Conservation (phyloP, 2,113 vertebrate species). For the Harpagus bidentatus region DNA sequence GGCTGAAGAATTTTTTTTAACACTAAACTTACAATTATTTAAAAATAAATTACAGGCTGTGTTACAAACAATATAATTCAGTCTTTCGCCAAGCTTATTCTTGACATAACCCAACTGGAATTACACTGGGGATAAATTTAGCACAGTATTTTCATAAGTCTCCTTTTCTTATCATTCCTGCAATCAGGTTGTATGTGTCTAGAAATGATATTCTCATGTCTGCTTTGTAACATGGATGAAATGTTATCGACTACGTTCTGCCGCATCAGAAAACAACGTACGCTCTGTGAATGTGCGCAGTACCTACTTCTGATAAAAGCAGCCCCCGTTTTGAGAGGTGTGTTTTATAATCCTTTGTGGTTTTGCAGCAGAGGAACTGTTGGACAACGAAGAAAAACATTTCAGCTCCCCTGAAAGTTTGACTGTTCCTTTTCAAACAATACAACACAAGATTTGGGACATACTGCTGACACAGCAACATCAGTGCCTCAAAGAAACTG, state of each 20-base stretch:
- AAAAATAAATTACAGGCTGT: neutral
- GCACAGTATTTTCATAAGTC: neutral
- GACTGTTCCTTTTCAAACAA: constrained; percentile 68
- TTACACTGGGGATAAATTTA: neutral
- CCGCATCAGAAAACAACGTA: neutral
- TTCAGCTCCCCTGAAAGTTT: constrained; percentile 53
- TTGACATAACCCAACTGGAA: constrained; percentile 18
- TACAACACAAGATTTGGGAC: constrained; percentile 56
- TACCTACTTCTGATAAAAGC: neutral
- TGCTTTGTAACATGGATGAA: neutral
- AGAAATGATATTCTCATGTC: neutral
- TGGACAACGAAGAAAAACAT: constrained; percentile 63
- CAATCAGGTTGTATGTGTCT: neutral
- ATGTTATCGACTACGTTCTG: neutral
- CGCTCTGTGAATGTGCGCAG: rapidly evolving
- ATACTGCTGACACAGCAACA: constrained; percentile 74
- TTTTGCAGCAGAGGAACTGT: constrained; percentile 4
- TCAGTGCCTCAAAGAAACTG: constrained; percentile 74
- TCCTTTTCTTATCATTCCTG: neutral
- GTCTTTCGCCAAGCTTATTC: neutral
- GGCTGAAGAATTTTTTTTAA: neutral
- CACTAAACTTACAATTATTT: neutral
- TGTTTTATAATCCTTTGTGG: constrained; percentile 9
- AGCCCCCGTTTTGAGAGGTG: neutral
- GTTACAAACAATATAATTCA: neutral